These are phyloP conservation scores for Leptinotarsa defecta DNA, from an alignment of 1,140 invertebrate species.

Conservation along the genomic window DNA sequence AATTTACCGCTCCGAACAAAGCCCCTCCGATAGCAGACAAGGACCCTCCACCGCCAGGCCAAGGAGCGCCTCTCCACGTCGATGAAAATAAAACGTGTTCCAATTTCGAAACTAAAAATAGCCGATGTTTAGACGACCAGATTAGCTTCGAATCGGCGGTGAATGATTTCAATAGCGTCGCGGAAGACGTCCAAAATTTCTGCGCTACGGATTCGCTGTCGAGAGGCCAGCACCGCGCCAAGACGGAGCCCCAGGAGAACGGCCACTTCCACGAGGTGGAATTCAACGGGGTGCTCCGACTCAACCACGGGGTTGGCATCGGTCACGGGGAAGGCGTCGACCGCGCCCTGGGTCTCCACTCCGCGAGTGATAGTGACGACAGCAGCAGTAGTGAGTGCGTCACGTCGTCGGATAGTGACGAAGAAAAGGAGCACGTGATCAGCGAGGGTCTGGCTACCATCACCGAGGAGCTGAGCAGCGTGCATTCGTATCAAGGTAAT, in stretches of 20 bases:
- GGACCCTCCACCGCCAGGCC: neutral
- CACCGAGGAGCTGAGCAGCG: slow-evolving; percentile 51
- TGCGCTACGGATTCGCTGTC: slow-evolving; percentile 37
- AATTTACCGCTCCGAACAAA: slow-evolving; percentile 9
- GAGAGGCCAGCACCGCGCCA: slow-evolving; percentile 18
- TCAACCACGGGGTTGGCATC: neutral
- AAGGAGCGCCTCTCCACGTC: slow-evolving; percentile 8
- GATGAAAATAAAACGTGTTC: slow-evolving; percentile 28
- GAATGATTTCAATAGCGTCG: slow-evolving; percentile 52
- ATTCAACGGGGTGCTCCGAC: neutral
- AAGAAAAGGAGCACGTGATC: slow-evolving; percentile 47
- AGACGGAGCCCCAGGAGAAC: slow-evolving; percentile 15
- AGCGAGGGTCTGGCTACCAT: slow-evolving; percentile 52
- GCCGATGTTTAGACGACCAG: slow-evolving; percentile 31
- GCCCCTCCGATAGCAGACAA: neutral
- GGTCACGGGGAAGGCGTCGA: slow-evolving; percentile 23
- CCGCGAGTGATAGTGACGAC: slow-evolving; percentile 25
- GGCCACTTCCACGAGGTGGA: slow-evolving; percentile 2
- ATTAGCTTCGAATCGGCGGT: slow-evolving; percentile 50
- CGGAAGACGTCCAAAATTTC: slow-evolving; percentile 52
- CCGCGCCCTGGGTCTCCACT: slow-evolving; percentile 29
- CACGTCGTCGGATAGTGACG: slow-evolving; percentile 38
- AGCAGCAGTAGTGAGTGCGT: slow-evolving; percentile 38
- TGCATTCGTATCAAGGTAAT: slow-evolving; percentile 39
- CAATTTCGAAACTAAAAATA: slow-evolving; percentile 33